Evolutionary conservation across 2,888 invertebrate genomes (phyloP), one percentile per base, ranked within the genome.

Genomic region (Allacma fusca): DNA sequence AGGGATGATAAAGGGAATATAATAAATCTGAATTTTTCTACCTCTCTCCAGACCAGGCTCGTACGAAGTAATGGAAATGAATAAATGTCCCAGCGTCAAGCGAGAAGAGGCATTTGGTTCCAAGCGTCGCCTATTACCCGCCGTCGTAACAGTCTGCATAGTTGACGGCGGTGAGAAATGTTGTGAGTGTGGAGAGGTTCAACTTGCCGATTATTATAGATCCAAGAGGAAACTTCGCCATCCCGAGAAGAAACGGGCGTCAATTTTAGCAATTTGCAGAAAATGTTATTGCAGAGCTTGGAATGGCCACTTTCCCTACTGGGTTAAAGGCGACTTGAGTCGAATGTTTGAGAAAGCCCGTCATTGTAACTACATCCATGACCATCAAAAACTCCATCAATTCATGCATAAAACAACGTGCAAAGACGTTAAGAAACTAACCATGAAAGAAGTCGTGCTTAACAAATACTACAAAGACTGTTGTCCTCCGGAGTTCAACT

Each of bases 361-460:
- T 9, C 77, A 79, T 29, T 79, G 79, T 44, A 74, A 67, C 62
- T 79, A 57, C 62, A 67, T 76, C 16, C 79, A 79, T 44, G 79
- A 79, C 7, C 79, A 79, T 67, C 70, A 75, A 29, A 64, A 69
- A 69, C 28, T 79, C 1, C 71, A 59, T 43, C 57, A 70, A 21
- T 67, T 40, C 67, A 75, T 79, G 23, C 59, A 40, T 21, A 79
- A 79, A 28, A 77, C 79, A 19, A 50, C 69, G 2, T 68, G 75
- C 21, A 67, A 75, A 24, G 72, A 75, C 19, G 77, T 79, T 24
- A 24, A 44, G 9, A 12, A 34, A 16, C 26, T 79, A 19, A 75
- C 71, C 1, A n/a, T 59, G 21, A 75, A 75, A 50, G 79, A 79
- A 67, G 70, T 70, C 9, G 50, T 75, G 1, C 40, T 79, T 0